Base-by-base conservation (phyloP, 2,888 invertebrate genomes). In the Nomada flava region DNA sequence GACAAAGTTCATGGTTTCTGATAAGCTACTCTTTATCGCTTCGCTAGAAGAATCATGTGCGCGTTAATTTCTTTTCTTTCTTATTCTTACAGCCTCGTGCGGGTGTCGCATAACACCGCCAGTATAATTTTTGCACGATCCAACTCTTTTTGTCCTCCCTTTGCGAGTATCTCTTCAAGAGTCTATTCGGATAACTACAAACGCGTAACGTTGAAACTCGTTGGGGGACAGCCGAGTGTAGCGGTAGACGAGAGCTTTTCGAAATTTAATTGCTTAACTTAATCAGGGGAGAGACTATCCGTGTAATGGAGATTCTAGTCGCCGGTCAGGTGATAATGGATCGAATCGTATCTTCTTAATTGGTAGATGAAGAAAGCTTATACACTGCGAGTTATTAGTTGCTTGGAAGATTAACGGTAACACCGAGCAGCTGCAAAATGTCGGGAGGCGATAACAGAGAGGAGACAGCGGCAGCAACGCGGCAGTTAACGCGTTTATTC, bases 401-500 rank as follows among this genome's bases (percentile, higher is more conserved):
- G 36, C 10, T 18, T n/a, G 63, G 44, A 70, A 69, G 87, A 86
- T 86, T 85, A 79, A 79, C 88, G 68, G 36, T 69, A 76, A 76
- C 73, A 74, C 26, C 47, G 55, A 60, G 75, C 82, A 79, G 81
- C 79, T 87, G 80, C 62, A 69, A 88, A 78, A 87, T 62, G 79
- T 80, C 71, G 82, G 70, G 53, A 68, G 79, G 64, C 80, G 82
- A 88, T 87, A 86, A 82, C 83, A 50, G 72, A 75, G 74, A 68
- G 26, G 73, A 29, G 57, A 64, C 68, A 62, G 47, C 59, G 55
- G 63, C 60, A 20, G 76, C 82, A 75, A 57, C 75, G 70, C 63
- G 71, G 82, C 81, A 82, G 83, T 86, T 90, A 89, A 91, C 83
- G 82, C 88, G 88, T 89, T 91, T 90, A 91, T 82, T 85, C 76